Evolutionary conservation across 2,797 vertebrate genomes (phyloP), one percentile per base, ranked within the genome.

Genomic region (Enteromius unitaeniatus): DNA sequence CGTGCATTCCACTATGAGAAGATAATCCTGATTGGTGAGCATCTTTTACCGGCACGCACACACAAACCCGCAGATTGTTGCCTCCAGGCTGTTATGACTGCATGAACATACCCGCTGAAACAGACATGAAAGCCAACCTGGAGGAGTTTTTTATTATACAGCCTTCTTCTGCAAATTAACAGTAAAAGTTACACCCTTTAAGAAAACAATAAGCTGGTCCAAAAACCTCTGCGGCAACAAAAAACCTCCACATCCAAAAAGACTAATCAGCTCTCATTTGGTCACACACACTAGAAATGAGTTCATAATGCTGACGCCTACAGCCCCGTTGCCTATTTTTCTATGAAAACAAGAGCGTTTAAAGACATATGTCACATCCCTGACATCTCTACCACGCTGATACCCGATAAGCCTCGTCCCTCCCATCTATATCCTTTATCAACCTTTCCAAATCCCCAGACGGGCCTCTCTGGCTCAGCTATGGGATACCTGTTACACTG

Each of bases 61-160:
- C 75, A 69, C 78, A 88, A 81, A 83, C 89, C 88, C 75, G 49
- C 83, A 91, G 89, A 88, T 87, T 86, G 58, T 60, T 76, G 87
- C 90, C 93, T 92, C 90, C 87, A 89, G 93, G 93, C 92, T 94
- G 91, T 93, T 94, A 88, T 93, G 93, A 86, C 93, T 93, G 89
- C 89, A 84, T 90, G 89, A 93, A 90, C 87, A 74, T 92, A 93
- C 91, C 91, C 86, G 85, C 92, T 92, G 92, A 93, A 92, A 92
- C 75, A 87, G 86, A 94, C 93, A 95, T 94, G 91, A 95, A 95
- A 95, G 94, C 89, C 17, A 88, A 87, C 91, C 93, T 91, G 91
- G 85, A 91, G 93, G 92, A 92, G 88, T 82, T 69, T 89, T 85
- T 79, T 82, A 78, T 77, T 45, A 77, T 49, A 19, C 62, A 67